Evolutionary conservation across 2,888 invertebrate genomes (phyloP), one percentile per base, ranked within the genome.

Genomic region (Alviniconcha strummeri): DNA sequence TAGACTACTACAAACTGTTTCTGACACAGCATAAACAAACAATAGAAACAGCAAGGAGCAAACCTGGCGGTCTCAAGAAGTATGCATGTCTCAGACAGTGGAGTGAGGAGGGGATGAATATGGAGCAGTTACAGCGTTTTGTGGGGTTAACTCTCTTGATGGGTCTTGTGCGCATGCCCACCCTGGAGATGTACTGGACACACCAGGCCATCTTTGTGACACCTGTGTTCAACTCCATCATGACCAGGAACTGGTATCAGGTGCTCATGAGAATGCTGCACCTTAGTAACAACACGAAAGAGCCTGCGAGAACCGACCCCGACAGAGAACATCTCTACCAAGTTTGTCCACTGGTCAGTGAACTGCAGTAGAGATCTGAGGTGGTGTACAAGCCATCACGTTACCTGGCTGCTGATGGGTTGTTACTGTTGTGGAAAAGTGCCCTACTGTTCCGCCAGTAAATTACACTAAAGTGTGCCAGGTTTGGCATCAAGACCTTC

Each of bases 381-480:
- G 9, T 52, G 3, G 75, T 75, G 7, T 75, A 75, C 75, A 75
- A 11, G 52, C 55, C 75, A 7, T 9, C 8, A 7, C 60, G 60
- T 7, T 9, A 60, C 13, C 8, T 60, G 60, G 60, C 60, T 7
- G 60, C 75, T n/a, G 83, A 83, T 60, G 71, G 80, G 36, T 60
- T 52, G n/a, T 55, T 80, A 8, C 52, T 83, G 4, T 19, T 80
- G 74, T 83, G 60, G 55, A 80, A 83, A 75, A 80, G 80, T 8
- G 36, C 64, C 15, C 55, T 83, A n/a, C 17, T 83, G 19, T 83
- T 83, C 64, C 52, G 57, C 1, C 83, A 64, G 56, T 83, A 75
- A 52, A 83, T 83, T 54, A 80, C 83, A 52, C 19, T 75, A 36
- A 83, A 83, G 56, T 69, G 83, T 60, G 78, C 71, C n/a, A 54